Base-by-base conservation (phyloP, 2,113 vertebrate genomes). In the Physeter macrocephalus region DNA sequence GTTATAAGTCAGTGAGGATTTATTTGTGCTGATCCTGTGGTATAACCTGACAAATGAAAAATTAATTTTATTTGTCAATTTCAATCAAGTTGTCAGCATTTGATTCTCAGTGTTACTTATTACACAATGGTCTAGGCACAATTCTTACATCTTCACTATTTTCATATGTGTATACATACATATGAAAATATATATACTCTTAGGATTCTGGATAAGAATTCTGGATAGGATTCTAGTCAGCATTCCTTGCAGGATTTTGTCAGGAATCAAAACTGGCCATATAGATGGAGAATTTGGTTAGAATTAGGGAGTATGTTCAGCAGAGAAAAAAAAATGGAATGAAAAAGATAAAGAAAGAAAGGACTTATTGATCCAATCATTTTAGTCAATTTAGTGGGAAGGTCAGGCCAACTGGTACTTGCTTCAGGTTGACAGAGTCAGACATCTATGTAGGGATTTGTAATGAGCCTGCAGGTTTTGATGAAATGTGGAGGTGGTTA, bases 301-400 rank as follows among this genome's bases (percentile, higher is more conserved):
- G 62, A 95, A 86, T 95, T 77, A 86, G 14, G 49, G 66, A 64
- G 17, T 27, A 17, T 25, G 21, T 86, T 81, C 31, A 67, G 5
- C 29, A 43, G 25, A 36, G 59, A 66, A 20, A 49, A 46, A 62
- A 17, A 17, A 52, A 52, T 17, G 49, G 15, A 52, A 52, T 5
- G 49, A 21, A 54, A 54, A 80, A 54, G 20, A 34, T 49, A 77
- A 61, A 29, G 7, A 59, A 81, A n/a, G 54, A 77, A 74, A 62
- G 34, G 72, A 88, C 13, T n/a, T 87, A 34, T 49, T 72, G 61
- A 57, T 46, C 1, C 46, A 90, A 95, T 94, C n/a, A 87, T 86
- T 71, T 96, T 77, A 92, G 80, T 89, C 64, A 94, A 31, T 75
- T 94, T 95, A 78, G 74, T 71, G n/a, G 64, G 89, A 77, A 67